A percentile compares a stretch with the other conserved stretches of the same genome.
Evolutionary conservation across 2,113 vertebrate species (phyloP).

Genomic region (Progne subis): DNA sequence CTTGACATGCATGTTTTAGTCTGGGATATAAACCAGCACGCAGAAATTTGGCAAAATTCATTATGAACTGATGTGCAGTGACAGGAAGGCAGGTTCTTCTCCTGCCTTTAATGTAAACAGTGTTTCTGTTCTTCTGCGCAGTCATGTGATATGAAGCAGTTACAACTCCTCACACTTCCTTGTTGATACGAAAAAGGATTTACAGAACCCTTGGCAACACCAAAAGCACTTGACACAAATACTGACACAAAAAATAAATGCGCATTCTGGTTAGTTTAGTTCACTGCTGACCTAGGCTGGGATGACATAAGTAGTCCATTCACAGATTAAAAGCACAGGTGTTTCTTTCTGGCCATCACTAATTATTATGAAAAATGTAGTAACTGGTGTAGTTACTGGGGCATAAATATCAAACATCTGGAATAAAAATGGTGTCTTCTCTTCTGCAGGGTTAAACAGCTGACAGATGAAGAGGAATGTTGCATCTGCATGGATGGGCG

Average conservation of each 20-base stretch:
- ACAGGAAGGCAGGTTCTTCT: not conserved
- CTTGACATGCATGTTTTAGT: not conserved
- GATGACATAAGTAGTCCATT: not conserved
- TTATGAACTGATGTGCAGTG: not conserved
- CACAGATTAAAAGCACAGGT: not conserved
- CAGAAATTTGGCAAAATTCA: not conserved
- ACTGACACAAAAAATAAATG: not conserved
- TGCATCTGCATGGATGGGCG: constrained; percentile 98
- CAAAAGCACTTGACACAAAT: not conserved
- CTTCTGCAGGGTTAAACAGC: constrained; percentile 87
- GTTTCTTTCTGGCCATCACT: not conserved
- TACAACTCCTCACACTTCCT: not conserved
- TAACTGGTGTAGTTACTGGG: not conserved
- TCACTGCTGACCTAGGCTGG: not conserved
- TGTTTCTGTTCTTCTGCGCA: not conserved
- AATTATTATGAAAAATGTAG: not conserved
- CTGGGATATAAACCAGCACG: not conserved
- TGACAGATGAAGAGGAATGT: constrained; percentile 96
- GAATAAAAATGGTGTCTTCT: constrained; percentile 4
- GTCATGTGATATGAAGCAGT: not conserved
- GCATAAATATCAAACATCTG: not conserved
- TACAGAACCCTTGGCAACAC: not conserved
- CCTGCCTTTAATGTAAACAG: not conserved
- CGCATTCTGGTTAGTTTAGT: not conserved
- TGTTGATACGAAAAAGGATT: not conserved